phyloP scores from a whole-genome alignment of 2,113 vertebrate genomes.

The Saccopteryx bilineata region DNA sequence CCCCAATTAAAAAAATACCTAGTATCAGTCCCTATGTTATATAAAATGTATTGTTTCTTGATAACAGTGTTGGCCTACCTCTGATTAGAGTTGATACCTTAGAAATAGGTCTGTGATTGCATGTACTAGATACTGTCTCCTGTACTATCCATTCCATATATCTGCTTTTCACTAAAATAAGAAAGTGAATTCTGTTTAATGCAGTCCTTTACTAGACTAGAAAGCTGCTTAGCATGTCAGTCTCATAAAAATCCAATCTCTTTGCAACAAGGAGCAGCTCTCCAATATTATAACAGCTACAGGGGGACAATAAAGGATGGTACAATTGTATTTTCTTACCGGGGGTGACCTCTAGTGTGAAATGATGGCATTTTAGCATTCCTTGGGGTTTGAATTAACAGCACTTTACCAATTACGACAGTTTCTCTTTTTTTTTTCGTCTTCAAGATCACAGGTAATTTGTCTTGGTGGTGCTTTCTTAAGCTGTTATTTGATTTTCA shows the following conservation, averaged over 20 bases:
- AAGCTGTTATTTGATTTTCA: constrained; percentile 57
- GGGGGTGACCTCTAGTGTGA: constrained; percentile 91
- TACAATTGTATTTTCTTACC: constrained; percentile 87
- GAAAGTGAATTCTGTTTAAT: constrained; percentile 72
- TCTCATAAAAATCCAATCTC: constrained; percentile 75
- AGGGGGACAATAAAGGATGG: constrained; percentile 81
- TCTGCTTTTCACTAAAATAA: constrained; percentile 42
- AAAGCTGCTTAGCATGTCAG: constrained; percentile 76
- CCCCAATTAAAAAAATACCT: neutral
- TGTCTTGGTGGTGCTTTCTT: constrained; percentile 44
- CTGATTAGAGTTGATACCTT: constrained; percentile 58
- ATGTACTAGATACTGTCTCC: constrained; percentile 69
- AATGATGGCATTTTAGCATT: constrained; percentile 88
- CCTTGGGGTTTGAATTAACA: constrained; percentile 83
- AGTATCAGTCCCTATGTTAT: neutral
- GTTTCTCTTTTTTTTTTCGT: constrained; percentile 36
- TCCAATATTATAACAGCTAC: constrained; percentile 76
- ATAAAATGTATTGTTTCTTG: neutral
- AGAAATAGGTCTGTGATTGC: constrained; percentile 71
- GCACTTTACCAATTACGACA: constrained; percentile 81
- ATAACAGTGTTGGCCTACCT: constrained; percentile 16
- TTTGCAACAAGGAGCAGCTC: constrained; percentile 69
- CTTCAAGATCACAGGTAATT: constrained; percentile 58
- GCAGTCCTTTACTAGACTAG: constrained; percentile 71
- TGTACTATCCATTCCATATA: constrained; percentile 57